These are phyloP conservation scores for Maniola hyperantus DNA, from an alignment of 2,888 invertebrate genomes.

Conservation along the genomic window DNA sequence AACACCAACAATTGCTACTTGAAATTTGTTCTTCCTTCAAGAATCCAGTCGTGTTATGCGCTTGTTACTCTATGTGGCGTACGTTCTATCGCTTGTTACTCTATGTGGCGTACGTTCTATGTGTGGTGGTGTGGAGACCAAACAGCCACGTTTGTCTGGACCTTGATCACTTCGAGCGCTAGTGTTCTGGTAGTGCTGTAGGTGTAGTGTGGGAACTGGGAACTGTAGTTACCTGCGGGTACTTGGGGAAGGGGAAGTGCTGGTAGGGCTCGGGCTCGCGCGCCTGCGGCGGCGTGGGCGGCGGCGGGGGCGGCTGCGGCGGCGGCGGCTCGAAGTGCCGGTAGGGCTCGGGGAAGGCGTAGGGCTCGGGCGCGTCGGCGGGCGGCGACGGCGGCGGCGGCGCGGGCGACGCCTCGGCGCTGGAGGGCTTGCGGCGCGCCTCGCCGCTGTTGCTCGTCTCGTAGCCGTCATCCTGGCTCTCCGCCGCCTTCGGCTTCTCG, in stretches of 20 bases:
- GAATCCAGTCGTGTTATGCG: no score
- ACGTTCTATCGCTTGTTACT: no score
- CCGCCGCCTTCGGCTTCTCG: slow-evolving; percentile 83
- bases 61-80: no score
- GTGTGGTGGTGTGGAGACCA: no score
- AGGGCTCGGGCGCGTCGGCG: slow-evolving; percentile 56
- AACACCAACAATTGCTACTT: no score
- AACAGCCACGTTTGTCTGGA: no score
- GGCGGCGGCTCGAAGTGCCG: slow-evolving; percentile 53
- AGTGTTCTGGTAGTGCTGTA: no score
- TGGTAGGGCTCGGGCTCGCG: slow-evolving; percentile 61
- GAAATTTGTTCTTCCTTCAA: no score
- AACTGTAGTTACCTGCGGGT: slow-evolving; percentile 51
- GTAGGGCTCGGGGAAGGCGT: slow-evolving; percentile 47
- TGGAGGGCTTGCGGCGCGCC: slow-evolving; percentile 70
- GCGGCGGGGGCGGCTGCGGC: slow-evolving; percentile 46
- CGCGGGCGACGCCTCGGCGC: slow-evolving; percentile 51
- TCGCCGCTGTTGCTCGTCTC: slow-evolving; percentile 90
- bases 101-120: no score
- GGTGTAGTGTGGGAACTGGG: no score
- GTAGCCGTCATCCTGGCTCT: slow-evolving; percentile 94
- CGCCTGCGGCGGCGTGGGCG: slow-evolving; percentile 44
- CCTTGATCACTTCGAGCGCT: no score
- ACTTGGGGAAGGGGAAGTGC: slow-evolving; percentile 73
- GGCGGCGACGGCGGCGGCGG: slow-evolving; percentile 56